Conservation (phyloP, 2,113 vertebrate species). For the Otolemur garnettii region DNA sequence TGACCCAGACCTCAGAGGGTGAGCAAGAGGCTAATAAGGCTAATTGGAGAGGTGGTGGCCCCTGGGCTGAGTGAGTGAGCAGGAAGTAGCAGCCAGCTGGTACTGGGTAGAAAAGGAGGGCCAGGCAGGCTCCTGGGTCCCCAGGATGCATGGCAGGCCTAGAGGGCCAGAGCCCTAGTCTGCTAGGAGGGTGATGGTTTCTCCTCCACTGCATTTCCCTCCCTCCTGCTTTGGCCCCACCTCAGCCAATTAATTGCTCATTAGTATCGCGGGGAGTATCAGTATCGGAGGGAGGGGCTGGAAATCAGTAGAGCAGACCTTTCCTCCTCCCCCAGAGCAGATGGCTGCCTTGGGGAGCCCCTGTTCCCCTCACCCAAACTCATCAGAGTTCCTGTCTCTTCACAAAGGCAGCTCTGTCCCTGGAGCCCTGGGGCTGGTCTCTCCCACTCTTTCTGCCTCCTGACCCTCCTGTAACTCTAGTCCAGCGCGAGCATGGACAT, state of each 20-base stretch:
- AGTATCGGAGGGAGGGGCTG: constrained; percentile 67
- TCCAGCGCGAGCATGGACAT: fast-evolving
- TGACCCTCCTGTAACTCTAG: not conserved
- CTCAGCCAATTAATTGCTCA: constrained; percentile 60
- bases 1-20: constrained; percentile 62
- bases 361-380: not conserved
- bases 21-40: constrained; percentile 72
- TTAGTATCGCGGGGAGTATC: constrained; percentile 41
- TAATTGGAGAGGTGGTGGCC: constrained; percentile 76
- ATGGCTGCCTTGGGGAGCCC: not conserved
- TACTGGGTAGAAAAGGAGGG: not conserved
- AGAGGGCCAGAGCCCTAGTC: not conserved
- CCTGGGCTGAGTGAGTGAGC: constrained; percentile 50
- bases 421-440: not conserved
- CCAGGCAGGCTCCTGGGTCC: not conserved
- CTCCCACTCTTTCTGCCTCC: not conserved
- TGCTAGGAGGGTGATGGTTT: not conserved
- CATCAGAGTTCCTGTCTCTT: not conserved
- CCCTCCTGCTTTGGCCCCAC: not conserved
- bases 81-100: constrained; percentile 41
- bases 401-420: not conserved
- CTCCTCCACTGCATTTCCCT: not conserved
- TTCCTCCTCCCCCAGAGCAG: not conserved
- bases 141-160: not conserved
- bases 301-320: not conserved